A percentile compares a stretch with the other conserved stretches of the same genome.
Conservation (phyloP, 92 coral and sea anemone species). For the Porites rus region DNA sequence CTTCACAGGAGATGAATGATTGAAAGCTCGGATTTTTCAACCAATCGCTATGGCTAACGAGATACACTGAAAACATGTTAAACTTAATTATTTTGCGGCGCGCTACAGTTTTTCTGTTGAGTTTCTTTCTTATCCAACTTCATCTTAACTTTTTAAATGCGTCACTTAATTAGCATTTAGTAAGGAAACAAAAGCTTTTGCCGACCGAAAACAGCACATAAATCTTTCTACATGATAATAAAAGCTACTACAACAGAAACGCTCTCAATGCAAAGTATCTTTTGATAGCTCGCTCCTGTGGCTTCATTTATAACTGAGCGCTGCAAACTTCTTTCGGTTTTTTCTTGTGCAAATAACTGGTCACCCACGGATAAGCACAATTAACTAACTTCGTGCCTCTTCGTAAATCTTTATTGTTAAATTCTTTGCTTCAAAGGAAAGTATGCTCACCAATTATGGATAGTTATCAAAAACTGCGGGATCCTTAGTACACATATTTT, state of each 20-base stretch:
- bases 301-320: not conserved
- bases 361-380: slow-evolving; percentile 23
- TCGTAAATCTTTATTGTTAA: slow-evolving; percentile 1
- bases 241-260: not conserved
- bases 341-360: slow-evolving; percentile 24
- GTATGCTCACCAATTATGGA: not conserved
- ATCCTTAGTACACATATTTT: not conserved
- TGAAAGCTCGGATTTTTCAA: too few relatives aligned
- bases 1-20: too few relatives aligned
- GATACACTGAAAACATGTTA: not conserved
- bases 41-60: too few relatives aligned
- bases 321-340: not conserved
- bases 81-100: too few relatives aligned
- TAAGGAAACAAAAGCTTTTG: not conserved
- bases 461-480: not conserved
- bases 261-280: not conserved
- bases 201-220: not conserved
- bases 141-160: not conserved
- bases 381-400: slow-evolving; percentile 9
- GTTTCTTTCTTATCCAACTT: too few relatives aligned
- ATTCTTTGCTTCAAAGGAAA: not conserved
- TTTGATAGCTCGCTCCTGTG: not conserved
- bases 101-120: too few relatives aligned
- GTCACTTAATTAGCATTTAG: not conserved
- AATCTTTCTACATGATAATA: not conserved